Conservation (phyloP, 2,888 invertebrate genomes). For the Marasmarcha lunaedactyla region DNA sequence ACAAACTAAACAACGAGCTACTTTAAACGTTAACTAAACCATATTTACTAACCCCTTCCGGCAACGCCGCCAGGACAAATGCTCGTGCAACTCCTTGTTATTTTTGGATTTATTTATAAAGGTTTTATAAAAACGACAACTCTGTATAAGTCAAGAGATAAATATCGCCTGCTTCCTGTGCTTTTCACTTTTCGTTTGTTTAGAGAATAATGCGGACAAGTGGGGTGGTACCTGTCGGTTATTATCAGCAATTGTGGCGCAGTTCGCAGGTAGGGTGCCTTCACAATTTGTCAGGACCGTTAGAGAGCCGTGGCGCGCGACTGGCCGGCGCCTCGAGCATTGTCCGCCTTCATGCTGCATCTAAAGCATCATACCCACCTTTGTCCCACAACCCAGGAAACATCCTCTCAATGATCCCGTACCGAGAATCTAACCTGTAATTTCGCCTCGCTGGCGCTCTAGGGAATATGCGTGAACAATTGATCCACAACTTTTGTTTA, state of each 20-base stretch:
- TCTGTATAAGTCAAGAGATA: constrained; percentile 30
- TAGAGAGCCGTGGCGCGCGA: neutral
- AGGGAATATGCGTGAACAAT: constrained; percentile 12
- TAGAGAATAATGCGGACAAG: constrained; percentile 26
- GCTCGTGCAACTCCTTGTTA: constrained; percentile 33
- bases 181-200: constrained; percentile 39
- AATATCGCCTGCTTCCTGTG: constrained; percentile 46
- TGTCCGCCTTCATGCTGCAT: neutral
- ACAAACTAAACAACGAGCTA: neutral
- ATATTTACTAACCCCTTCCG: constrained; percentile 3
- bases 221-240: constrained; percentile 15
- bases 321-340: neutral
- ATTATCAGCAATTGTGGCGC: constrained; percentile 23
- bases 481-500: too few species aligned
- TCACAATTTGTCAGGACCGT: neutral
- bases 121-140: neutral
- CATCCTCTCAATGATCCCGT: constrained; percentile 4
- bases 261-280: neutral
- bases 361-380: constrained; percentile 7
- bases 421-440: constrained; percentile 18
- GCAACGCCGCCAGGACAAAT: constrained; percentile 16
- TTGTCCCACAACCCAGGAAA: constrained; percentile 18
- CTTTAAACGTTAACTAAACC: neutral
- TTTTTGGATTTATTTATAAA: constrained; percentile 25
- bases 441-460: constrained; percentile 29